phyloP scores from a whole-genome alignment of 2,113 vertebrate species.

The Dascyllus trimaculatus region DNA sequence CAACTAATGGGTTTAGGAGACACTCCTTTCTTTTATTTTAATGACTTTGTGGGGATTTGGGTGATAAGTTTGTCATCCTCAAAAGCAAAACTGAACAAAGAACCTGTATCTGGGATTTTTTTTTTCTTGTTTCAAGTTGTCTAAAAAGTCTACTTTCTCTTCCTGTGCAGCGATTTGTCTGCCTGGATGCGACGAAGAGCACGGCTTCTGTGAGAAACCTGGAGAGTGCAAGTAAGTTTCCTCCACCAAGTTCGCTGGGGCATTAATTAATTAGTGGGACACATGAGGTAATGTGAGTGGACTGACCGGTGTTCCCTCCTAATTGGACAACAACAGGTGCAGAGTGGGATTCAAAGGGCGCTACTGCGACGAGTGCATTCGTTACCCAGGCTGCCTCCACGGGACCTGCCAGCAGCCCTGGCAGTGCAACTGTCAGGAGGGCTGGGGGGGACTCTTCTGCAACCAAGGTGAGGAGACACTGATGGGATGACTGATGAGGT shows the following conservation, averaged over 20 bases:
- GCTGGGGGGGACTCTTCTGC: conserved; percentile 99
- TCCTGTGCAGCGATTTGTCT: conserved; percentile 91
- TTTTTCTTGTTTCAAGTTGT: background rate
- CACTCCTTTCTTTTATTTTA: conserved; percentile 51
- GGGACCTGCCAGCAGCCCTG: conserved; percentile 98
- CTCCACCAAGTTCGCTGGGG: background rate
- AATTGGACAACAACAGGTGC: conserved; percentile 88
- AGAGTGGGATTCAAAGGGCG: conserved; percentile 97
- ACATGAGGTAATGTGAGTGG: conserved; percentile 57
- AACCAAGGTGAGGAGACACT: conserved; percentile 92
- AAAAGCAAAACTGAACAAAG: background rate
- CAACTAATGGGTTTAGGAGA: conserved; percentile 72
- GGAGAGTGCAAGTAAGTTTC: conserved; percentile 97
- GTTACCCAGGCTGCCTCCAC: conserved; percentile 97
- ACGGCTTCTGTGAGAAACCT: conserved; percentile 95
- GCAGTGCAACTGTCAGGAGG: conserved; percentile 99
- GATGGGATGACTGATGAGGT: background rate
- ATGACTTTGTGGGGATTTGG: conserved; percentile 74
- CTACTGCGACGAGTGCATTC: conserved; percentile 97
- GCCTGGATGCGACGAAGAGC: conserved; percentile 95
- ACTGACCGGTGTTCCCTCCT: conserved; percentile 61
- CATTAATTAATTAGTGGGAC: conserved; percentile 42
- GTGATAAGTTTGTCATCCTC: conserved; percentile 9
- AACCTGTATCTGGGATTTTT: background rate
- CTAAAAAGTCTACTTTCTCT: conserved; percentile 43